Base-by-base conservation (phyloP, 2,888 invertebrate species). In the Octonoba sinensis region DNA sequence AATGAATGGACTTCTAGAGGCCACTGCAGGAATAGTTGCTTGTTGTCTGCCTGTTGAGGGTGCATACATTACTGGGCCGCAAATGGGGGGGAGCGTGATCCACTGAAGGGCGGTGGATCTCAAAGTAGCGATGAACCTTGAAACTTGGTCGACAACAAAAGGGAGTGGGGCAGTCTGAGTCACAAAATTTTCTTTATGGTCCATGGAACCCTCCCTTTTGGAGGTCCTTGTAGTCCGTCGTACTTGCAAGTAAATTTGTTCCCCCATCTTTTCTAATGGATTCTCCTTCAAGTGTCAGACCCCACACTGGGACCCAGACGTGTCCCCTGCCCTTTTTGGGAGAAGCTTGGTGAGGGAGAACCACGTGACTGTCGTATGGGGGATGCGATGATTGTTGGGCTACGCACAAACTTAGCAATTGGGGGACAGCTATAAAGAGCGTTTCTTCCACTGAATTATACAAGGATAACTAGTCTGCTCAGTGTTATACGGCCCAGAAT, bases 51-150 rank as follows among this genome's bases (percentile, higher is more conserved):
- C 36, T 36, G 6, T 36, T 36, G 6, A 36, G 36, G 36, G 56
- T 71, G 59, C 57, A 49, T 59, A 12, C 44, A 24, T 20, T 15
- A 73, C 47, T 13, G 47, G 24, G 3, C 22, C 13, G 24, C 18
- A 49, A 47, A 69, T 56, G 44, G 56, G 11, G 8, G 51, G 2
- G 18, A 44, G 47, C 3, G 18, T 44, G 67, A 60, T 46, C n/a
- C 54, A 54, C n/a, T 24, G 54, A 54, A 18, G 18, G 56, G 44
- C 49, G 47, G 62, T 60, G 76, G 18, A 44, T 70, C 64, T 56
- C n/a, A n/a, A 70, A 27, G 62, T 69, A 70, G 62, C 76, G 24
- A 15, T 69, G 76, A 70, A 64, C 76, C 69, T 69, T 51, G 16
- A 49, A 18, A 15, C 18, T n/a, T 20, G 18, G 27, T 15, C 4